phyloP scores from a whole-genome alignment of 1,140 invertebrate species.

The Formica selysi region DNA sequence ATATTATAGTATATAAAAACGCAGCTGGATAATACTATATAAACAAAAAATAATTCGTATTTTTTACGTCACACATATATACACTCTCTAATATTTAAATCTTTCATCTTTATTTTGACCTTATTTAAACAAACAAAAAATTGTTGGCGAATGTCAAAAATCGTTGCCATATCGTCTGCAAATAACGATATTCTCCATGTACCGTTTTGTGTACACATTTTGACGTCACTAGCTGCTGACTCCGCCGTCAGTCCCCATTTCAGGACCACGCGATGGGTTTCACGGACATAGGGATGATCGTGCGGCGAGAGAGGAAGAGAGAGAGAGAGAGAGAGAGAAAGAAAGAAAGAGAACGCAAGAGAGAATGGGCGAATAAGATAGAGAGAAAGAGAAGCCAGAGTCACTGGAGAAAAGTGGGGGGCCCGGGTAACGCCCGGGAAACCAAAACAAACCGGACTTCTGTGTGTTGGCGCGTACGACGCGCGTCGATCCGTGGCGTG shows the following conservation, averaged over 20 bases:
- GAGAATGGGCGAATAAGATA: neutral
- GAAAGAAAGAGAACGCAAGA: neutral
- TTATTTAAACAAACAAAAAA: neutral
- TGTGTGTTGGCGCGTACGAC: slow-evolving; percentile 81
- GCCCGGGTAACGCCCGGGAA: slow-evolving; percentile 85
- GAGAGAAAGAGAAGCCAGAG: slow-evolving; percentile 56
- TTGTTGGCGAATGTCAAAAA: neutral
- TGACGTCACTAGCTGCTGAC: slow-evolving; percentile 64
- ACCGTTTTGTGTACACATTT: slow-evolving; percentile 44
- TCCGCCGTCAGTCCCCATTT: slow-evolving; percentile 73
- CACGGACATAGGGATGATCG: slow-evolving; percentile 53
- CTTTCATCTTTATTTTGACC: neutral
- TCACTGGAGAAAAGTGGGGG: slow-evolving; percentile 63
- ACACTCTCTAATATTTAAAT: neutral
- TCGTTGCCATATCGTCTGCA: neutral
- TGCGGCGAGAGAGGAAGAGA: slow-evolving; percentile 15
- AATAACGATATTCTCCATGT: slow-evolving; percentile 29
- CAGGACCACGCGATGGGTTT: slow-evolving; percentile 58
- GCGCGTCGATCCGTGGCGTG: slow-evolving; percentile 81
- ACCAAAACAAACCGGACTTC: slow-evolving; percentile 86
- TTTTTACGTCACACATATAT: neutral
- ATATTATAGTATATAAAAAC: neutral
- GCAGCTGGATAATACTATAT: neutral
- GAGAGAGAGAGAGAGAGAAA: neutral
- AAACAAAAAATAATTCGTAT: neutral